These are phyloP conservation scores for Eulithis testata DNA, from an alignment of 2,888 invertebrate genomes.

Conservation along the genomic window DNA sequence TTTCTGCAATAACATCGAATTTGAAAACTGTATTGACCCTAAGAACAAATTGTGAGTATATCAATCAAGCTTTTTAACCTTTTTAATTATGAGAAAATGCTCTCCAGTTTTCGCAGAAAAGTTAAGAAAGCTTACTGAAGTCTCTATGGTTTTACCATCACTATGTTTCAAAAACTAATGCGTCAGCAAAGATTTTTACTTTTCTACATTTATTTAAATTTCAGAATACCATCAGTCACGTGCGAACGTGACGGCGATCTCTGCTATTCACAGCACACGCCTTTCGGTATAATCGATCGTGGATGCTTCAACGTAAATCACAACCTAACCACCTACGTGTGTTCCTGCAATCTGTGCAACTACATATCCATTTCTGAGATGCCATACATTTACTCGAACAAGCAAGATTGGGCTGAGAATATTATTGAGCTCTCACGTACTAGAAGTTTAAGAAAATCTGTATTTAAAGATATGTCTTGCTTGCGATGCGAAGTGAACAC, in stretches of 20 bases:
- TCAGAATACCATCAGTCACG: slow-evolving; percentile 59
- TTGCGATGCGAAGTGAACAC: slow-evolving; percentile 68
- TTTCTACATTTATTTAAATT: slow-evolving; percentile 36
- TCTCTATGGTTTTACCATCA: not conserved
- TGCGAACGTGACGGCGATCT: slow-evolving; percentile 62
- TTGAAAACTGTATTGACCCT: slow-evolving; percentile 61
- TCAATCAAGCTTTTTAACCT: too few relatives aligned
- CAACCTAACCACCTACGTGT: slow-evolving; percentile 65
- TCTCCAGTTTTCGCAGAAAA: too few relatives aligned
- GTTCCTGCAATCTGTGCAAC: slow-evolving; percentile 75
- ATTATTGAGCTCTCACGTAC: slow-evolving; percentile 65
- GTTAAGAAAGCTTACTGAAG: too few relatives aligned
- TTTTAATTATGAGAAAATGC: too few relatives aligned
- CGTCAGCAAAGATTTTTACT: not conserved
- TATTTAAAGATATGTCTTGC: slow-evolving; percentile 69
- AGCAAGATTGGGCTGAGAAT: slow-evolving; percentile 67
- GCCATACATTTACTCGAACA: slow-evolving; percentile 64
- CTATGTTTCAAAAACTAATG: not conserved
- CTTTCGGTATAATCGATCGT: slow-evolving; percentile 71
- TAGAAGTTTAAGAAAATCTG: slow-evolving; percentile 61
- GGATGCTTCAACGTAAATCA: slow-evolving; percentile 67
- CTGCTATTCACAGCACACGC: slow-evolving; percentile 72
- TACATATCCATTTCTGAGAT: slow-evolving; percentile 67
- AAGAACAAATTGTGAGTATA: slow-evolving; percentile 63
- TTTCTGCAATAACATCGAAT: slow-evolving; percentile 60